Evolutionary conservation across 2,797 vertebrate genomes (phyloP), one percentile per base, ranked within the genome.

Genomic region (Gallinago solitaria): DNA sequence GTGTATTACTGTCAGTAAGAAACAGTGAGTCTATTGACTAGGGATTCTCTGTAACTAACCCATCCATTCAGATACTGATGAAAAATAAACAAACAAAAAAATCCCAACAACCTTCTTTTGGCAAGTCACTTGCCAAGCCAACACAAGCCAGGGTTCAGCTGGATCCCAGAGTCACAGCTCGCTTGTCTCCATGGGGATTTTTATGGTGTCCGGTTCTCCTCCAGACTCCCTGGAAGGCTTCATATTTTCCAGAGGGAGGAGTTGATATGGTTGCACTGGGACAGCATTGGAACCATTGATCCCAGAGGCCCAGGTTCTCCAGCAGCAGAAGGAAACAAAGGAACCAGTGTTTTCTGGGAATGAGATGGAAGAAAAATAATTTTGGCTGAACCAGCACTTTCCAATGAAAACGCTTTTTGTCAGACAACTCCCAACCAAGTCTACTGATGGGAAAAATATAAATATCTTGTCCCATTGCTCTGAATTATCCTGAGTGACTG

Each of bases 281-380:
- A 95, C 89, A 92, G 78, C 91, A 57, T 5, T 95, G 90, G 94
- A 94, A 84, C 89, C 86, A 64, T 28, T 25, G 95, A 95, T 85
- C 95, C 93, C 91, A 85, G 87, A 94, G 92, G 87, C 90, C 92
- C 93, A 89, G 83, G 82, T 96, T 56, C 95, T 96, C 80, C 93
- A 93, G 93, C 90, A 95, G 93, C 59, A 79, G 64, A 27, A 71
- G 65, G 82, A 95, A 96, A 96, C 95, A 96, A 96, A 96, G 95
- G 15, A 77, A 76, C 69, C 33, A 87, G 78, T 96, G 95, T 97
- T 95, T 95, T 77, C 78, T 91, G 92, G 87, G 84, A 91, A 93
- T 48, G 83, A 89, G 78, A 92, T 95, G 95, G 92, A 96, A 96
- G 89, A 94, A 96, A 97, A 97, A 81, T 92, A 78, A 94, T 94